Evolutionary conservation across 1,140 invertebrate genomes (phyloP), one percentile per base, ranked within the genome.

Genomic region (Chymomyza costata): DNA sequence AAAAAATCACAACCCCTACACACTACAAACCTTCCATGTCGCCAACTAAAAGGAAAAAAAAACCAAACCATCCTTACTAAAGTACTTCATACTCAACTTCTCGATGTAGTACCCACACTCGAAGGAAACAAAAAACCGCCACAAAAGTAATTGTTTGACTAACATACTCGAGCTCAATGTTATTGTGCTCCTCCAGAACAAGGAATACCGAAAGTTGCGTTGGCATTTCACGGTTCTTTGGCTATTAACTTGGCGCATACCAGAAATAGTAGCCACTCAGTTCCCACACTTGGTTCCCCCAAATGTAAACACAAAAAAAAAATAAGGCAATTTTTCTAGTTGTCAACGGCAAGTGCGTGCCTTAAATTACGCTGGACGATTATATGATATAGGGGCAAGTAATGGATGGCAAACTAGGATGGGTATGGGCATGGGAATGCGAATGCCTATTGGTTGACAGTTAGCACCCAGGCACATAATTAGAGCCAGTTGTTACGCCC

Each of bases 241-340:
- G 62, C 73, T 78, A 76, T 78, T 76, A 76, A 76, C 66, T 76
- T 28, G 25, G 25, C 62, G 71, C 71, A 76, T 76, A 64, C 71
- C 71, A 35, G 59, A 58, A 71, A 53, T 41, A 21, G 21, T 38
- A 37, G 16, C 44, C 7, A 6, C 14, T 8, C 13, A 11, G 8
- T 14, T 1, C 18, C 6, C 6, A n/a, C n/a, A n/a, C n/a, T n/a
- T n/a, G n/a, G n/a, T n/a, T n/a, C 2, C 13, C 7, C 3, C 18
- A n/a, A 19, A 30, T 11, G 38, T 13, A 31, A 54, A 32, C 45
- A 56, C 51, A 21, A 41, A 55, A 40, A 40, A 60, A 65, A 51
- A 49, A 62, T 6, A 78, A 78, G 63, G 73, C 73, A 78, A 78
- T 78, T 78, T 78, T 78, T 78, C 73, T 69, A 78, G 71, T 78